Percentiles rank a stretch among this genome's conserved stretches.
These are phyloP conservation scores for Clanis bilineata DNA, from an alignment of 2,888 invertebrate genomes.

Conservation along the genomic window DNA sequence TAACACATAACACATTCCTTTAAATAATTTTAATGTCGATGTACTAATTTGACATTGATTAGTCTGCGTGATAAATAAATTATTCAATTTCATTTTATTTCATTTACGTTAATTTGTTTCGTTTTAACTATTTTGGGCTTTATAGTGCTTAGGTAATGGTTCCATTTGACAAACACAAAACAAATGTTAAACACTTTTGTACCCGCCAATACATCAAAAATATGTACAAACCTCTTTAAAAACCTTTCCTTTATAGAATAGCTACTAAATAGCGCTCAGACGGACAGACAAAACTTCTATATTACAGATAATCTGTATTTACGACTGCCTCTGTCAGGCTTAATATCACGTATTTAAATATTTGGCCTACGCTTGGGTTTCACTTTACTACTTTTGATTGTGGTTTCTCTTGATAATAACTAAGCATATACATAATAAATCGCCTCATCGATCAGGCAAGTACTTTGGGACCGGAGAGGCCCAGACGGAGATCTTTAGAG, in stretches of 20 bases:
- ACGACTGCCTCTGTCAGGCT: constrained; percentile 26
- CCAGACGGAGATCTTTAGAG: too few relatives aligned
- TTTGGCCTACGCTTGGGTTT: constrained; percentile 7
- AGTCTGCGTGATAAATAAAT: too few relatives aligned
- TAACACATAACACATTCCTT: too few relatives aligned
- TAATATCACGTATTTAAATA: constrained; percentile 3
- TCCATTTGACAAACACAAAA: too few relatives aligned
- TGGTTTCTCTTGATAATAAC: constrained; percentile 2
- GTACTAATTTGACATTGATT: too few relatives aligned
- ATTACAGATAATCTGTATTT: constrained; percentile 30
- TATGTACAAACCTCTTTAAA: not conserved
- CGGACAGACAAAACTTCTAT: constrained; percentile 16
- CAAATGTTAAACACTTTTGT: not conserved
- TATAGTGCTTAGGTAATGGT: too few relatives aligned
- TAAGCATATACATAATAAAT: not conserved
- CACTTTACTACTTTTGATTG: constrained; percentile 7
- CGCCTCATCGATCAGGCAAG: too few relatives aligned
- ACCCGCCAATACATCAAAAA: not conserved
- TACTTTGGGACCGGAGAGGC: too few relatives aligned
- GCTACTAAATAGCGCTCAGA: constrained; percentile 11
- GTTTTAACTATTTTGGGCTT: too few relatives aligned
- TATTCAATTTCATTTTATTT: too few relatives aligned
- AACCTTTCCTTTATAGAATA: not conserved
- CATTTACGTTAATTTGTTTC: too few relatives aligned
- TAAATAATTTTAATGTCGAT: too few relatives aligned